Evolutionary conservation across 2,888 invertebrate genomes (phyloP), one percentile per base, ranked within the genome.

Genomic region (Plebejus argus): DNA sequence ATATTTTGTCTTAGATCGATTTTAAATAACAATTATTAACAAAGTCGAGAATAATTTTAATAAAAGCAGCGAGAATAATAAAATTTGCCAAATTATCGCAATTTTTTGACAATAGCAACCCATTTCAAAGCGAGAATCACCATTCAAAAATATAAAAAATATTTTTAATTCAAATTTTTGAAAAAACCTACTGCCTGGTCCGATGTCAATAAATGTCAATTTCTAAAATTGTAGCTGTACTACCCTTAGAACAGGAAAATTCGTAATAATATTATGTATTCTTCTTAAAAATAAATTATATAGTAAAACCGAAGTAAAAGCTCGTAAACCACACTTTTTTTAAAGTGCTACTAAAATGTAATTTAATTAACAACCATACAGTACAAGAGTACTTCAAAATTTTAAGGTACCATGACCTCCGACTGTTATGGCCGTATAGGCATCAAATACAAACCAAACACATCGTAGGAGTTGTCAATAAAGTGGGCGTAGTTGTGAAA

Each of bases 401-500:
- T 12, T 66, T 15, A 33, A 6, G 33, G 28, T 66, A 66, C 28
- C 18, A 33, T 28, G 66, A 66, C 66, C 71, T 76, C 58, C 20
- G 56, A 78, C 58, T 45, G 70, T 72, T 79, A 76, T 72, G 49
- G 53, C 12, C 53, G 66, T 75, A 83, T 45, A 45, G 45, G 45
- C 3, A 45, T 80, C 79, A 82, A 81, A 82, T 83, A 82, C 84
- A 85, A 85, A 86, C 84, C 85, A 77, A 85, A 83, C 77, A 79
- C 80, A 80, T 81, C 83, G 89, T 89, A 86, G 90, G 89, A 84
- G 88, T 85, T 83, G 83, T 84, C 83, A 82, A 84, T 84, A 80
- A 80, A 84, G 88, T 89, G 85, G 89, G 89, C 84, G 87, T 83
- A 79, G 85, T 90, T 89, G 85, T 85, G 89, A 87, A 91, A 91